Evolutionary conservation across 2,888 invertebrate genomes (phyloP).

Genomic region (Epicampocera succincta): DNA sequence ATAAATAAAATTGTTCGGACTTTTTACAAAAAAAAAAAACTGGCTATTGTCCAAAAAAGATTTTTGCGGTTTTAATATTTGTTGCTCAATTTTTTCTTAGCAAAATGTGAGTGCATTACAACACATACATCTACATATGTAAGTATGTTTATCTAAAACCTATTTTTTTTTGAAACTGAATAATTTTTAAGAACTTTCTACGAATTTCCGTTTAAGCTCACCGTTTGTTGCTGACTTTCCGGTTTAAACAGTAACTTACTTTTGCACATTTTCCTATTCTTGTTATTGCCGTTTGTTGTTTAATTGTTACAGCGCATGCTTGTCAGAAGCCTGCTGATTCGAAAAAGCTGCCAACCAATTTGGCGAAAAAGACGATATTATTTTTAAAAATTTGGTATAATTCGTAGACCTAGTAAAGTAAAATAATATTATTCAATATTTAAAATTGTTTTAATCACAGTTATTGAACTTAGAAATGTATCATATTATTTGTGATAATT

Average conservation of each 20-base stretch:
- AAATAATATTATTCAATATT: too few relatives aligned
- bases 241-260: conserved; percentile 43
- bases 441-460: too few relatives aligned
- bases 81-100: background rate
- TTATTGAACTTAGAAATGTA: too few relatives aligned
- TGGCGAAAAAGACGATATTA: too few relatives aligned
- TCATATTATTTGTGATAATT: too few relatives aligned
- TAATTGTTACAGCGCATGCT: conserved; percentile 37
- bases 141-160: too few relatives aligned
- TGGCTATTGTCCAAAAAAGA: conserved; percentile 27
- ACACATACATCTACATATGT: too few relatives aligned
- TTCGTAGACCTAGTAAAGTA: too few relatives aligned
- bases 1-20: background rate
- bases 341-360: conserved; percentile 7
- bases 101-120: too few relatives aligned
- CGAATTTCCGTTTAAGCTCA: conserved; percentile 50
- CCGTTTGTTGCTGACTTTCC: conserved; percentile 42
- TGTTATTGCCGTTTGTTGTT: conserved; percentile 2
- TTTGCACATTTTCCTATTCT: conserved; percentile 5
- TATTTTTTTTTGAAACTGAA: background rate
- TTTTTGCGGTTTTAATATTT: background rate
- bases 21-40: conserved; percentile 24
- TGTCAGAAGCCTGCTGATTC: conserved; percentile 8
- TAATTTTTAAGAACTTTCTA: background rate
- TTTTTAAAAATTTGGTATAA: too few relatives aligned